These are phyloP conservation scores for Resseliella maxima DNA, from an alignment of 2,888 invertebrate species.

Conservation along the genomic window DNA sequence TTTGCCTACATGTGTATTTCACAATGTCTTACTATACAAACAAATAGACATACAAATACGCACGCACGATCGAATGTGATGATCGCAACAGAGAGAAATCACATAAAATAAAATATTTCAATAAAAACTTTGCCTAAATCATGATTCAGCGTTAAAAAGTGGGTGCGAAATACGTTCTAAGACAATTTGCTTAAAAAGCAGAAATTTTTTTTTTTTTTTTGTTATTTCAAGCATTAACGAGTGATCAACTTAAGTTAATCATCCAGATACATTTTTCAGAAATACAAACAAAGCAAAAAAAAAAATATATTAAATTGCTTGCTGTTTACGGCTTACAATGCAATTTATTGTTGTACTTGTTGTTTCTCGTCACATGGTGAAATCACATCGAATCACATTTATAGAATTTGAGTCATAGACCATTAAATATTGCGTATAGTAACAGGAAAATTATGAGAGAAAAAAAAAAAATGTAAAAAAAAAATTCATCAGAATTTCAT, in stretches of 20 bases:
- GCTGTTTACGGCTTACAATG: slow-evolving; percentile 36
- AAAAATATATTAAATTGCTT: neutral
- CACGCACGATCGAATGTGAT: too few relatives aligned
- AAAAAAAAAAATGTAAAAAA: too few relatives aligned
- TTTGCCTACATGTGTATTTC: neutral
- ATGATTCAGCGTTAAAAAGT: too few relatives aligned
- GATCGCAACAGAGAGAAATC: too few relatives aligned
- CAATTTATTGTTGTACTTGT: neutral
- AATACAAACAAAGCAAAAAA: neutral
- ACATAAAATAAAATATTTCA: too few relatives aligned
- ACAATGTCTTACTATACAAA: too few relatives aligned
- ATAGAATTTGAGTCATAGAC: slow-evolving; percentile 5
- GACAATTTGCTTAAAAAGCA: too few relatives aligned
- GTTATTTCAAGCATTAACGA: too few relatives aligned
- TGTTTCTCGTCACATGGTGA: slow-evolving; percentile 27
- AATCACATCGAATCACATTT: neutral
- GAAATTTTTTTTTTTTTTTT: too few relatives aligned
- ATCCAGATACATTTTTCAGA: neutral
- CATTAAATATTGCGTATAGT: neutral
- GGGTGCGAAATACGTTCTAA: too few relatives aligned
- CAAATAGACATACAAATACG: too few relatives aligned
- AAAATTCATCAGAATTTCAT: neutral
- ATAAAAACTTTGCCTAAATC: too few relatives aligned
- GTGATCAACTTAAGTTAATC: neutral
- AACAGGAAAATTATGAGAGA: neutral